Percentiles rank a stretch among this genome's conserved stretches.
These are phyloP conservation scores for Cataglyphis cursor DNA, from an alignment of 2,888 invertebrate species.

Conservation along the genomic window DNA sequence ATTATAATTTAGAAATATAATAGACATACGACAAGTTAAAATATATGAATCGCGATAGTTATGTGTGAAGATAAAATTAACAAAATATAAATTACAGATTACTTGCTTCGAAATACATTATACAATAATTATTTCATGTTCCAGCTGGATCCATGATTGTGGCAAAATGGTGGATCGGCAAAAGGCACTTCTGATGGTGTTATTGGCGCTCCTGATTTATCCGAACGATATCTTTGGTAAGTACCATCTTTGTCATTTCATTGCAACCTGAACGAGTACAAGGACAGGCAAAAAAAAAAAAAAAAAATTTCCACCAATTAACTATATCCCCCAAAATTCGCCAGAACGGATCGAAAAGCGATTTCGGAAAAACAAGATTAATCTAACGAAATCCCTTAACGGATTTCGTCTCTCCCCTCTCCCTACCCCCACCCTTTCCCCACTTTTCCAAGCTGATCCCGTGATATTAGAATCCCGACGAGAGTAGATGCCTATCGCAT, in stretches of 20 bases:
- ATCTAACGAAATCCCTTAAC: slow-evolving; percentile 31
- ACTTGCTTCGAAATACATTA: neutral
- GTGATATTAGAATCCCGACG: slow-evolving; percentile 30
- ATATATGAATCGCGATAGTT: neutral
- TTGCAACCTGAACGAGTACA: neutral
- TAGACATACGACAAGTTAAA: neutral
- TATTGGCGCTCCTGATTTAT: slow-evolving; percentile 83
- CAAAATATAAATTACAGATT: neutral
- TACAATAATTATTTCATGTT: slow-evolving; percentile 58
- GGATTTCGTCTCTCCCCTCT: neutral
- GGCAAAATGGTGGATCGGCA: slow-evolving; percentile 85
- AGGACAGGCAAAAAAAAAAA: neutral
- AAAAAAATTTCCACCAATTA: neutral
- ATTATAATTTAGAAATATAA: neutral
- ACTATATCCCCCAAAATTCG: neutral
- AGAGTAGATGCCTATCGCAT: slow-evolving; percentile 29
- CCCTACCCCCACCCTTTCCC: too few relatives aligned
- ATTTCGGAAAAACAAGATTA: slow-evolving; percentile 35
- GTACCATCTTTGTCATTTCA: slow-evolving; percentile 56
- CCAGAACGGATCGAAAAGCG: neutral
- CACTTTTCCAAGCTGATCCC: neutral
- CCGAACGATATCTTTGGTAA: slow-evolving; percentile 85
- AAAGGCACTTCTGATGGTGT: slow-evolving; percentile 81
- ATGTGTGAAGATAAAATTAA: neutral
- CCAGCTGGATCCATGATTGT: slow-evolving; percentile 82